phyloP scores from a whole-genome alignment of 2,888 invertebrate genomes.

The Mechanitis messenoides region DNA sequence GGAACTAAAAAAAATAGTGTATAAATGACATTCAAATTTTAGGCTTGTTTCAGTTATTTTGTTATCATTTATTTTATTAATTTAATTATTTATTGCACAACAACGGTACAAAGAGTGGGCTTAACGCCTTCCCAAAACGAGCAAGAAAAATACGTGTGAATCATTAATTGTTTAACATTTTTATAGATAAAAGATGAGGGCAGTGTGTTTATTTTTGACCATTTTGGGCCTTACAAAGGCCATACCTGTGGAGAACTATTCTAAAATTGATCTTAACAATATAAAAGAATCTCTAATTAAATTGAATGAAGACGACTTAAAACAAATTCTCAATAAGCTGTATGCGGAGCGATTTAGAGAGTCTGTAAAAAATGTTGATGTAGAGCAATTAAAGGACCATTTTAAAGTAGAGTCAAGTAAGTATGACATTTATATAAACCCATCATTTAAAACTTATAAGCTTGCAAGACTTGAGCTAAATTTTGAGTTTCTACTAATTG shows the following conservation, averaged over 20 bases:
- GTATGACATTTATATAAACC: neutral
- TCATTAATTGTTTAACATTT: neutral
- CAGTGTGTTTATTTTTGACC: neutral
- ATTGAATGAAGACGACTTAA: neutral
- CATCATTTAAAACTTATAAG: no score
- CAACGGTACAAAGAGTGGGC: no score
- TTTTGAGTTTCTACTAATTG: neutral
- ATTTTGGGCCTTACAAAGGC: neutral
- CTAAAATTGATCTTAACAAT: neutral
- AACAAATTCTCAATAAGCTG: constrained; percentile 1
- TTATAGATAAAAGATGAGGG: neutral
- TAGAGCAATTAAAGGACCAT: constrained; percentile 8
- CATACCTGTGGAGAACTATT: neutral
- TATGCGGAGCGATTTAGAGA: neutral
- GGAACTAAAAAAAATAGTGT: no score
- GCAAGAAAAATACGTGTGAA: no score
- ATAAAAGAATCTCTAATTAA: neutral
- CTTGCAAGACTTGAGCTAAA: no score
- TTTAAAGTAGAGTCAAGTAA: constrained; percentile 12
- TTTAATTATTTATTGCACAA: neutral
- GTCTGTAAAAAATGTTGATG: constrained; percentile 1
- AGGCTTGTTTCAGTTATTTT: neutral
- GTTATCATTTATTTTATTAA: neutral
- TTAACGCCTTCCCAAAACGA: no score
- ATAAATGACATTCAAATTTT: no score